Percentiles rank a stretch among this genome's conserved stretches.
Evolutionary conservation across 2,797 vertebrate genomes (phyloP).

Genomic region (Macropus fuliginosus): DNA sequence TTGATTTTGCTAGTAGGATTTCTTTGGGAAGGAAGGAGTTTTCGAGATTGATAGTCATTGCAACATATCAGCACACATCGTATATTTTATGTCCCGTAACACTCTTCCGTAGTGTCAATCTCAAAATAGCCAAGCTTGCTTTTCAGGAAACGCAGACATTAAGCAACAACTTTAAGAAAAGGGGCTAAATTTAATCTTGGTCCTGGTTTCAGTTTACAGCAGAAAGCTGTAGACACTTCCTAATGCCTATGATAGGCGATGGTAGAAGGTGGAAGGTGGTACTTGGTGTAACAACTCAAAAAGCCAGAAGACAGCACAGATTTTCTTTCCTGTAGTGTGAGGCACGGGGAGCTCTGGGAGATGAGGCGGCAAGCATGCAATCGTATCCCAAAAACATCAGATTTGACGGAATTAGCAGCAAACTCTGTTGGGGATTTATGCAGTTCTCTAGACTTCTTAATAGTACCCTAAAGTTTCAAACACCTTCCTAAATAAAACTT

Average conservation of each 20-base stretch:
- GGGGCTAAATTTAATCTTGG: slow-evolving; percentile 66
- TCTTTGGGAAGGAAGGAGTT: slow-evolving; percentile 57
- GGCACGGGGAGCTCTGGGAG: background rate
- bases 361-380: background rate
- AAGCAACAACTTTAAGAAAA: slow-evolving; percentile 60
- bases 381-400: background rate
- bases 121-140: slow-evolving; percentile 56
- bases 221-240: slow-evolving; percentile 27
- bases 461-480: background rate
- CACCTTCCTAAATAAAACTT: background rate
- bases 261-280: background rate
- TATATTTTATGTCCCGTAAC: slow-evolving; percentile 66
- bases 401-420: background rate
- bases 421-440: background rate
- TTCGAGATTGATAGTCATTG: slow-evolving; percentile 48
- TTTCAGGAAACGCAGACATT: slow-evolving; percentile 65
- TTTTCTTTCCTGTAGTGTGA: background rate
- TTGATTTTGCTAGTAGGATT: slow-evolving; percentile 71
- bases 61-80: slow-evolving; percentile 34
- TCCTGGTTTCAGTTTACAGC: slow-evolving; percentile 51
- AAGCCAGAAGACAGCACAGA: background rate
- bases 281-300: background rate
- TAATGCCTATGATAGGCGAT: slow-evolving; percentile 1
- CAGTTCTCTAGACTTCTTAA: background rate
- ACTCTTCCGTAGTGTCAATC: slow-evolving; percentile 52